Evolutionary conservation across 2,113 vertebrate species (phyloP).

Genomic region (Turdus rufiventris): DNA sequence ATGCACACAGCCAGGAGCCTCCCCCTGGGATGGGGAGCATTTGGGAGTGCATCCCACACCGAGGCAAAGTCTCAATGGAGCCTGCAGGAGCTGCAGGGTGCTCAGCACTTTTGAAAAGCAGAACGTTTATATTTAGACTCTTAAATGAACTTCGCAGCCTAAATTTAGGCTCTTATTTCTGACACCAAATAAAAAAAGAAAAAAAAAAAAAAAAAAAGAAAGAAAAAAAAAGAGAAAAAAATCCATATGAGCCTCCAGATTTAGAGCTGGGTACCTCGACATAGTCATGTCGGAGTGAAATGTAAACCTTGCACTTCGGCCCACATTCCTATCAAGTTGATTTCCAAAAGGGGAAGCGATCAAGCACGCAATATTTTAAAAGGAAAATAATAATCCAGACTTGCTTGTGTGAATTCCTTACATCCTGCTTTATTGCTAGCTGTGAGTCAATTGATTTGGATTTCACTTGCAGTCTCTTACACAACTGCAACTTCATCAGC

Average conservation of each 20-base stretch:
- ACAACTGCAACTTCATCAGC: background rate
- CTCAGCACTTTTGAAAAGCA: constrained; percentile 53
- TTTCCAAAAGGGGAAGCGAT: constrained; percentile 35
- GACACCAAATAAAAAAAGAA: background rate
- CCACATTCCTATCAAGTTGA: constrained; percentile 44
- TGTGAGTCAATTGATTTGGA: background rate
- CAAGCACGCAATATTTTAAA: background rate
- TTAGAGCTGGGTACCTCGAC: constrained; percentile 50
- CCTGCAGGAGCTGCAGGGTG: constrained; percentile 9
- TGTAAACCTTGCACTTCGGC: constrained; percentile 54
- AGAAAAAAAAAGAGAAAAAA: background rate
- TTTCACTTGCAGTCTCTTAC: background rate
- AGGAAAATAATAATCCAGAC: constrained; percentile 43
- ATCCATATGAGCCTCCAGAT: constrained; percentile 33
- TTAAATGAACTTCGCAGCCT: constrained; percentile 26
- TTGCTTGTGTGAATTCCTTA: background rate
- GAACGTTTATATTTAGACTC: constrained; percentile 45
- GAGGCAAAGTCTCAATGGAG: background rate
- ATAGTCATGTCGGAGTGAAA: background rate
- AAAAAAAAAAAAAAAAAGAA: background rate
- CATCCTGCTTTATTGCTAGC: constrained; percentile 1
- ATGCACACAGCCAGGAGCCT: background rate
- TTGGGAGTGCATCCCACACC: constrained; percentile 30
- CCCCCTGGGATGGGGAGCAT: background rate
- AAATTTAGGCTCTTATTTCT: constrained; percentile 56